A percentile compares a stretch with the other conserved stretches of the same genome.
Conservation (phyloP, 1,140 invertebrate genomes). For the Aphelinus certus region DNA sequence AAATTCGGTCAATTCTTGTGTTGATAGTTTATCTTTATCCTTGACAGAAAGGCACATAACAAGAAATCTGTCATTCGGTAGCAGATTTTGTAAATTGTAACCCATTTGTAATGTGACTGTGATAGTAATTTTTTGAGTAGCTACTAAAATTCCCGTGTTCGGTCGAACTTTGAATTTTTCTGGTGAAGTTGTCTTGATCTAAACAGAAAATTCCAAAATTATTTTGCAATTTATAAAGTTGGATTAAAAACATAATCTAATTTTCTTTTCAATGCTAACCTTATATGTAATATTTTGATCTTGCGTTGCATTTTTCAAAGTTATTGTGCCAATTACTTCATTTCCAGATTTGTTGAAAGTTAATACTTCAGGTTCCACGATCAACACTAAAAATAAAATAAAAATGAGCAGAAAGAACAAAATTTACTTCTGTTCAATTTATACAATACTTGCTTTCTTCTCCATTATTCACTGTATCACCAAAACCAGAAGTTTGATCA, state of each 20-base stretch:
- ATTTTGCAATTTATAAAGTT: not conserved
- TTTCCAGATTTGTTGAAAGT: slow-evolving; percentile 72
- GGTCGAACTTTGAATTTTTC: slow-evolving; percentile 92
- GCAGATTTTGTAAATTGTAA: slow-evolving; percentile 66
- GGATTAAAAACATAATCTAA: no score
- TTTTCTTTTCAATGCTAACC: slow-evolving; percentile 57
- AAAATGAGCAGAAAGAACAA: not conserved
- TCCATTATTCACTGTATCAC: slow-evolving; percentile 52
- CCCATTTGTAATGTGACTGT: slow-evolving; percentile 68
- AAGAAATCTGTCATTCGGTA: slow-evolving; percentile 75
- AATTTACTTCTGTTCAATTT: no score
- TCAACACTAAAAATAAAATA: slow-evolving; percentile 59
- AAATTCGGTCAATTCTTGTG: slow-evolving; percentile 67
- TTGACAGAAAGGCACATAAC: slow-evolving; percentile 73
- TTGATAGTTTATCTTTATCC: slow-evolving; percentile 55
- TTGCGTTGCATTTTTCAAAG: slow-evolving; percentile 73
- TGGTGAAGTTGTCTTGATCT: slow-evolving; percentile 81
- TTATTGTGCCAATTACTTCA: slow-evolving; percentile 73
- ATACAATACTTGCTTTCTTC: slow-evolving; percentile 47
- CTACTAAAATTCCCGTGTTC: slow-evolving; percentile 77
- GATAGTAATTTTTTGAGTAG: slow-evolving; percentile 64
- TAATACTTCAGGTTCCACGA: slow-evolving; percentile 69
- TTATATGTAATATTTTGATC: slow-evolving; percentile 78
- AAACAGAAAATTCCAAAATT: slow-evolving; percentile 19
- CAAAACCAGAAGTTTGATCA: slow-evolving; percentile 56